Percentiles rank a stretch among this genome's conserved stretches.
phyloP scores from a whole-genome alignment of 2,888 invertebrate species.

The Cylloceria caligata region DNA sequence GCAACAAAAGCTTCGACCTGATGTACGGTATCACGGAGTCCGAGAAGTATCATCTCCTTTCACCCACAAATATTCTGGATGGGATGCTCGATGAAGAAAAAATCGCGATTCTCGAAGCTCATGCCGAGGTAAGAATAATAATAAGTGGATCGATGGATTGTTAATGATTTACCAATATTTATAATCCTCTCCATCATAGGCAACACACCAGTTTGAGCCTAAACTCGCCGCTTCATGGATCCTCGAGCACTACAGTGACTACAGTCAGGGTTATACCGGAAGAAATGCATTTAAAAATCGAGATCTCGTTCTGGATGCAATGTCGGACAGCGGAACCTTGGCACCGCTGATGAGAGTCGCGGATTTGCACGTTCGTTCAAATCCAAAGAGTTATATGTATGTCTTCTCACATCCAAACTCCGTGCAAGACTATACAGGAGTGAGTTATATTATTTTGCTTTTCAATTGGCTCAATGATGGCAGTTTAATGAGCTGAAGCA shows the following conservation, averaged over 20 bases:
- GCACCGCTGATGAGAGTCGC: slow-evolving; percentile 93
- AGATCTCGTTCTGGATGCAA: slow-evolving; percentile 93
- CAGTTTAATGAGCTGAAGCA: neutral
- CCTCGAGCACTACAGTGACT: slow-evolving; percentile 80
- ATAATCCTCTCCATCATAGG: slow-evolving; percentile 71
- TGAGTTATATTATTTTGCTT: slow-evolving; percentile 85
- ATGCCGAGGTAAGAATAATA: slow-evolving; percentile 85
- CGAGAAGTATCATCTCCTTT: slow-evolving; percentile 92
- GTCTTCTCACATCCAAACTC: slow-evolving; percentile 94
- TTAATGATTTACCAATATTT: neutral
- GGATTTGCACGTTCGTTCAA: slow-evolving; percentile 90
- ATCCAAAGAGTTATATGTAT: slow-evolving; percentile 93
- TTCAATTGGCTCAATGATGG: neutral
- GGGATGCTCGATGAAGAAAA: slow-evolving; percentile 91
- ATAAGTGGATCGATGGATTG: slow-evolving; percentile 10
- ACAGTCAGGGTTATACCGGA: slow-evolving; percentile 86
- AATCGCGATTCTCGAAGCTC: slow-evolving; percentile 91
- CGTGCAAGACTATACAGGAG: slow-evolving; percentile 91
- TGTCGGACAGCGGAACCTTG: slow-evolving; percentile 95
- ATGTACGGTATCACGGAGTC: slow-evolving; percentile 94
- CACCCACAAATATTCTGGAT: slow-evolving; percentile 89
- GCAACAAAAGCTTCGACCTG: slow-evolving; percentile 90
- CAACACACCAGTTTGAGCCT: slow-evolving; percentile 81
- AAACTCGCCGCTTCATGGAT: slow-evolving; percentile 80
- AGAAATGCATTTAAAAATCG: slow-evolving; percentile 88